These are phyloP conservation scores for Leptocoma aspasia DNA, from an alignment of 2,113 vertebrate species.

Conservation along the genomic window DNA sequence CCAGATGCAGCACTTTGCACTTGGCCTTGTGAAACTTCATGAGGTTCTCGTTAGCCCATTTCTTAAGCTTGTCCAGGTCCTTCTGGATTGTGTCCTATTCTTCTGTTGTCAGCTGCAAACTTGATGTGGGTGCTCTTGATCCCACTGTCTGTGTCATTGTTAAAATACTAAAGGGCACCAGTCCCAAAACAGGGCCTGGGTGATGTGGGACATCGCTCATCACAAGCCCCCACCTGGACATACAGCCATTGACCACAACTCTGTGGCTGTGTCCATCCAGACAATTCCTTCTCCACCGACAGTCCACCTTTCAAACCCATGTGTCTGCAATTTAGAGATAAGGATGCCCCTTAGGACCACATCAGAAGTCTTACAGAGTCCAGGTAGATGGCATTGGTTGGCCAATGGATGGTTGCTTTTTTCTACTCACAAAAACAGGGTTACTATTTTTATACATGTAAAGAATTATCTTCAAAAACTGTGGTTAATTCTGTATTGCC, in stretches of 20 bases:
- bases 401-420: not conserved
- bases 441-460: not conserved
- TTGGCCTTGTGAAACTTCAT: not conserved
- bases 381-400: not conserved
- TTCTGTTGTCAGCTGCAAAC: not conserved
- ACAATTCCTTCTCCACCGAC: fast-evolving
- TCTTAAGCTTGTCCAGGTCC: not conserved
- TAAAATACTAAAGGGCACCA: fast-evolving
- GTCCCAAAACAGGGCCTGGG: not conserved
- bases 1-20: not conserved
- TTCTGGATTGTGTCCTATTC: not conserved
- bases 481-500: not conserved
- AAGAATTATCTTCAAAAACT: not conserved
- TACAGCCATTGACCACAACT: not conserved
- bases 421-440: not conserved
- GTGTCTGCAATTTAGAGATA: not conserved
- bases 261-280: not conserved
- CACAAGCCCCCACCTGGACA: not conserved
- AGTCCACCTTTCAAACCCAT: not conserved
- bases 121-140: not conserved
- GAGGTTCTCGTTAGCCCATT: not conserved
- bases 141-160: not conserved
- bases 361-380: not conserved
- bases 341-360: not conserved
- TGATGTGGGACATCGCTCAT: too few species aligned